These are phyloP conservation scores for Erannis defoliaria DNA, from an alignment of 2,888 invertebrate genomes.

Conservation along the genomic window DNA sequence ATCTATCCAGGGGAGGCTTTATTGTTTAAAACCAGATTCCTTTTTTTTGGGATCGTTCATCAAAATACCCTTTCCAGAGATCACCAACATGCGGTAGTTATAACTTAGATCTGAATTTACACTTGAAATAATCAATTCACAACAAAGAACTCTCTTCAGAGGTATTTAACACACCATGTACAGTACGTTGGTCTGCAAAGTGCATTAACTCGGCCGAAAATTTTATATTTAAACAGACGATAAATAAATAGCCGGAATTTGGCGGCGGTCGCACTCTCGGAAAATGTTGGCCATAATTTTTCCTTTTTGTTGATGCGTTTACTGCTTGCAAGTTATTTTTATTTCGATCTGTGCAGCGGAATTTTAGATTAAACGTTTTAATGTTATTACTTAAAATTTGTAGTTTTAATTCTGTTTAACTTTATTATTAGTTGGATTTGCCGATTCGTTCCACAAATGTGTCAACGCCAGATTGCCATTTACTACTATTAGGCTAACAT, in stretches of 20 bases:
- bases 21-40: too few species aligned
- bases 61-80: too few species aligned
- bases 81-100: too few species aligned
- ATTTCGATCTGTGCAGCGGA: conserved; percentile 7
- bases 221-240: conserved; percentile 70
- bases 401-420: neutral
- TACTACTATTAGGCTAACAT: too few species aligned
- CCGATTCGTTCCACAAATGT: too few species aligned
- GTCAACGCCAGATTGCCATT: too few species aligned
- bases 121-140: neutral
- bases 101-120: neutral
- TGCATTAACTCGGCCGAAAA: conserved; percentile 75
- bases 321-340: conserved; percentile 36
- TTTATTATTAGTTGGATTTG: too few species aligned
- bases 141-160: neutral
- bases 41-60: too few species aligned
- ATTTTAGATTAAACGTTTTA: neutral
- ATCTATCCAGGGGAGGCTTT: too few species aligned
- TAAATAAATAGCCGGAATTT: conserved; percentile 74
- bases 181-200: conserved; percentile 57
- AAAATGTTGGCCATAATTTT: conserved; percentile 63
- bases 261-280: conserved; percentile 53
- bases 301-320: conserved; percentile 57
- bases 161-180: conserved; percentile 31
- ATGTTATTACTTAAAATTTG: neutral